A percentile compares a stretch with the other conserved stretches of the same genome.
phyloP scores from a whole-genome alignment of 2,113 vertebrate genomes.

The Sakesphorus luctuosus region DNA sequence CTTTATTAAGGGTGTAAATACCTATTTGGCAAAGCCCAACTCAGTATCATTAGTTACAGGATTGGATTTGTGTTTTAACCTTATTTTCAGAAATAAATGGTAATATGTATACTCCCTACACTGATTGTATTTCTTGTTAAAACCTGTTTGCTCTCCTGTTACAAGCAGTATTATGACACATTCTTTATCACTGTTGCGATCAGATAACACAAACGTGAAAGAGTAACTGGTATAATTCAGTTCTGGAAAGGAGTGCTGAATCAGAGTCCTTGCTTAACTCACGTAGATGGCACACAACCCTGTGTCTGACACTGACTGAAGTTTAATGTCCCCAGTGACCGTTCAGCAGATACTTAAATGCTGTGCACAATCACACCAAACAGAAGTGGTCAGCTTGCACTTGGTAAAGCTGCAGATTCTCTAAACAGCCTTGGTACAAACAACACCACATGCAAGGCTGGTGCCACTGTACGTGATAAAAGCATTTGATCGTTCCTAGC shows the following conservation, averaged over 20 bases:
- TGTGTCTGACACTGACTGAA: slow-evolving; percentile 7
- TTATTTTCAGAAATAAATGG: not conserved
- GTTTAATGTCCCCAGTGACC: not conserved
- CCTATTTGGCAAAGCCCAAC: not conserved
- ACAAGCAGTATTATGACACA: not conserved
- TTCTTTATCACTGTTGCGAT: not conserved
- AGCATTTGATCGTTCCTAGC: not conserved
- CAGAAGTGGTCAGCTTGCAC: not conserved
- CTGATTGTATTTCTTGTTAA: not conserved
- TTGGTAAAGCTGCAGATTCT: not conserved
- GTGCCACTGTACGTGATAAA: not conserved
- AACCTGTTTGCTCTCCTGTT: slow-evolving; percentile 9
- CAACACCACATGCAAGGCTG: not conserved
- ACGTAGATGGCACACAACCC: not conserved
- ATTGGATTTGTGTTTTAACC: not conserved
- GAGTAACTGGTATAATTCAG: not conserved
- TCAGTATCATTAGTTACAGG: not conserved
- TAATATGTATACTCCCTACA: fast-evolving
- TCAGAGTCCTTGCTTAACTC: slow-evolving; percentile 50
- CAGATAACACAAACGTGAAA: not conserved
- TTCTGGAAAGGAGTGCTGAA: slow-evolving; percentile 53
- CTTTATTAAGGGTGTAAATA: not conserved
- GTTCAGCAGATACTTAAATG: not conserved
- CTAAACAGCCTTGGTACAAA: not conserved
- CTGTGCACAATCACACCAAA: not conserved